phyloP scores from a whole-genome alignment of 2,888 invertebrate genomes.

The Drosophila histrio region DNA sequence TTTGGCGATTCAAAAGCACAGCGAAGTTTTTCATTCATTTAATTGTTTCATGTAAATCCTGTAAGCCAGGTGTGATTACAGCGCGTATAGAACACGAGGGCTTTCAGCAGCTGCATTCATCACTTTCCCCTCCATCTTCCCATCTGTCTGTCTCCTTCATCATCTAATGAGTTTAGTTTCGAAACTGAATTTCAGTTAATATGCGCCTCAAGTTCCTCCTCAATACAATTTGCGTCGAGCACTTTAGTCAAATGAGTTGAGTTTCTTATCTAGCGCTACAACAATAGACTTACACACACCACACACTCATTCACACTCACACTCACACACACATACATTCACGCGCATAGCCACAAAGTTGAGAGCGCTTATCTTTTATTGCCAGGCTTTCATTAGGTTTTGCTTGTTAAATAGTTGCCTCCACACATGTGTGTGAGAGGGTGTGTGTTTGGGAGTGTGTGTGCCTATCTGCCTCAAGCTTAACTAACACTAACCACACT shows the following conservation, averaged over 20 bases:
- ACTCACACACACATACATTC: not conserved
- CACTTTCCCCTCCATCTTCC: not conserved
- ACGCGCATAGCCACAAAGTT: slow-evolving; percentile 23
- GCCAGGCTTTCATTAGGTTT: slow-evolving; percentile 69
- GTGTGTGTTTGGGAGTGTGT: slow-evolving; percentile 1
- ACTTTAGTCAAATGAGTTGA: slow-evolving; percentile 69
- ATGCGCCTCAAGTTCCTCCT: slow-evolving; percentile 58
- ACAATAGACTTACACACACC: slow-evolving; percentile 49
- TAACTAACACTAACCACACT: slow-evolving; percentile 44
- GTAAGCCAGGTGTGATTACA: slow-evolving; percentile 72
- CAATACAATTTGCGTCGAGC: slow-evolving; percentile 70
- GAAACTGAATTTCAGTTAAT: slow-evolving; percentile 74
- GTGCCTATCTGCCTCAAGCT: slow-evolving; percentile 30
- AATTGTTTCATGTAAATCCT: slow-evolving; percentile 69
- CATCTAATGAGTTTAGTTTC: slow-evolving; percentile 76
- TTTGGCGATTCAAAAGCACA: not conserved
- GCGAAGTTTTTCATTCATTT: slow-evolving; percentile 65
- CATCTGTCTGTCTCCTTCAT: slow-evolving; percentile 16
- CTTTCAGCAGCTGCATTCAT: slow-evolving; percentile 17
- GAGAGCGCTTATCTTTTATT: slow-evolving; percentile 73
- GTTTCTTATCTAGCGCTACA: slow-evolving; percentile 51
- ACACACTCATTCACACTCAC: not conserved
- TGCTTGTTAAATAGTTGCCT: slow-evolving; percentile 46
- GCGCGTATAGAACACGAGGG: slow-evolving; percentile 28
- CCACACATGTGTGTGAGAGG: not conserved